Percentiles rank a stretch among this genome's conserved stretches.
These are phyloP conservation scores for Melanerpes aurifrons DNA, from an alignment of 2,113 vertebrate species.

Conservation along the genomic window DNA sequence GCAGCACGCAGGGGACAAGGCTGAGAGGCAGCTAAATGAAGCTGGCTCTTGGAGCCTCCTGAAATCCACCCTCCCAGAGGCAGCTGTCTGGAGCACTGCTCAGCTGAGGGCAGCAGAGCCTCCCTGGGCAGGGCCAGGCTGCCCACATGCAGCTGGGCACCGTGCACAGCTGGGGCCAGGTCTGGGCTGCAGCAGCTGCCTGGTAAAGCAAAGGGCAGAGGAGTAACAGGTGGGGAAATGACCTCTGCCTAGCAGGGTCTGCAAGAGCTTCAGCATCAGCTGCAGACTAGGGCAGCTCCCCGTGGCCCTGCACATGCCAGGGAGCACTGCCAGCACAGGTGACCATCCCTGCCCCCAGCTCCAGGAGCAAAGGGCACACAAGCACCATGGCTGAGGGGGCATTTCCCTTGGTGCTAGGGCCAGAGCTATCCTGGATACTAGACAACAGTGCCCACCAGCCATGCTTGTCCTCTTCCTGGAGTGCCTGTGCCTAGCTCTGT, in stretches of 20 bases:
- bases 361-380: not conserved
- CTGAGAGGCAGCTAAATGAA: not conserved
- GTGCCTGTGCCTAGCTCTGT: not conserved
- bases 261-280: not conserved
- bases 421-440: not conserved
- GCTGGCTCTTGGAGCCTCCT: not conserved
- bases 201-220: not conserved
- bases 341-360: not conserved
- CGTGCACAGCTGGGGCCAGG: not conserved
- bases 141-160: not conserved
- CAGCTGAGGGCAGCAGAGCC: not conserved
- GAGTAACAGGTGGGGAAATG: not conserved
- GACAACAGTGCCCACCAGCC: not conserved
- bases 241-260: not conserved
- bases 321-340: not conserved
- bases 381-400: not conserved
- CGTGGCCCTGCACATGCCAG: not conserved
- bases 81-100: conserved; percentile 41
- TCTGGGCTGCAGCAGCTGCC: not conserved
- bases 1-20: not conserved
- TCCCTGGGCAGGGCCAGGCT: not conserved
- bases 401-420: not conserved
- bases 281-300: accelerated
- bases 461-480: not conserved
- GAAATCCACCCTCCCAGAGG: not conserved